Conservation (phyloP, 2,888 invertebrate species). For the Romanomermis culicivorax region DNA sequence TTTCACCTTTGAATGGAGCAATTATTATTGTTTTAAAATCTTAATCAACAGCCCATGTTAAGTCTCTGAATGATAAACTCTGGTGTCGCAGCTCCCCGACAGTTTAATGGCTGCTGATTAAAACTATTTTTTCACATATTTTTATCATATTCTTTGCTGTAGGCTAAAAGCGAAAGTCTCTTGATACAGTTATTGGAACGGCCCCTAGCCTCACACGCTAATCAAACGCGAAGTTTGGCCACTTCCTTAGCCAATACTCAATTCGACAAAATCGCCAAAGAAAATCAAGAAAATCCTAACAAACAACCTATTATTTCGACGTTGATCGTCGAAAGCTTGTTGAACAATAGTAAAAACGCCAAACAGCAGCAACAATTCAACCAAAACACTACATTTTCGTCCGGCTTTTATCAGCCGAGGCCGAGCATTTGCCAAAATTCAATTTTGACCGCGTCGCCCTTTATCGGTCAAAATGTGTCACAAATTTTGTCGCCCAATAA, state of each 20-base stretch:
- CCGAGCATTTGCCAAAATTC: too few species aligned
- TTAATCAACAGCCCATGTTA: too few species aligned
- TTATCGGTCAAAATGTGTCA: too few species aligned
- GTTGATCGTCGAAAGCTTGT: slow-evolving; percentile 5
- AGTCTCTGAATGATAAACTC: too few species aligned
- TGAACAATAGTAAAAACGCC: background rate
- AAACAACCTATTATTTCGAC: slow-evolving; percentile 4
- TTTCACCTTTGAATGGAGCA: too few species aligned
- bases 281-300: slow-evolving; percentile 5
- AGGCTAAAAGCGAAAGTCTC: background rate
- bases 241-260: slow-evolving; percentile 5
- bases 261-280: slow-evolving; percentile 7
- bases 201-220: background rate
- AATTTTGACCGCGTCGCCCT: too few species aligned
- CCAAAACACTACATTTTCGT: background rate
- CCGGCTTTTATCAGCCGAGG: background rate
- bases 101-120: too few species aligned
- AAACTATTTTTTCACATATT: too few species aligned
- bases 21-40: too few species aligned
- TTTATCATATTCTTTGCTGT: too few species aligned
- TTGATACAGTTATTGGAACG: slow-evolving; percentile 3
- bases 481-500: too few species aligned
- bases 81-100: too few species aligned
- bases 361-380: background rate
- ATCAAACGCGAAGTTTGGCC: slow-evolving; percentile 7